Evolutionary conservation across 2,888 invertebrate genomes (phyloP).

Genomic region (Ophion ellenae): DNA sequence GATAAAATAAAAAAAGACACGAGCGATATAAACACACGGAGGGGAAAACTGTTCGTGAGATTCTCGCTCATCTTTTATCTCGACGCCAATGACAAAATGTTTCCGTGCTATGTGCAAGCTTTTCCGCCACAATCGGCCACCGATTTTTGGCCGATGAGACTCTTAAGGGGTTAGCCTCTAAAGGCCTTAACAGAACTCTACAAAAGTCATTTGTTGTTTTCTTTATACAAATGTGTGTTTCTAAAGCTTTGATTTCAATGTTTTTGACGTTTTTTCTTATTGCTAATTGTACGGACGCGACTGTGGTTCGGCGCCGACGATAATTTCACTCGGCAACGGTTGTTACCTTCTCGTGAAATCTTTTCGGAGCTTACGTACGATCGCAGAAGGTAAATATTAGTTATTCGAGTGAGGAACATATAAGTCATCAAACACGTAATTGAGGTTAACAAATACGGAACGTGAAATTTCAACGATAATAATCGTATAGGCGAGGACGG

Average conservation of each 20-base stretch:
- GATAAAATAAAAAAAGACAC: too few relatives aligned
- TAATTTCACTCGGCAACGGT: neutral
- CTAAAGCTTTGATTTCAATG: too few relatives aligned
- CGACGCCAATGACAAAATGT: neutral
- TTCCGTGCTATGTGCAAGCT: neutral
- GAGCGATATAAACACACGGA: neutral
- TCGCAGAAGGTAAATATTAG: neutral
- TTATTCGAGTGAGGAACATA: neutral
- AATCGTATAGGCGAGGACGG: neutral
- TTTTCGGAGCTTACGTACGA: neutral
- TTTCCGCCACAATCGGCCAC: neutral
- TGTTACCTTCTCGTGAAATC: neutral
- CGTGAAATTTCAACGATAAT: neutral
- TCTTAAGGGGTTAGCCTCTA: too few relatives aligned
- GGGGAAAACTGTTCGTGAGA: neutral
- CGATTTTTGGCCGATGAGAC: neutral
- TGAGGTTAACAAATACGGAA: slow-evolving; percentile 1
- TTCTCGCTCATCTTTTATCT: too few relatives aligned
- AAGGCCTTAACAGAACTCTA: too few relatives aligned
- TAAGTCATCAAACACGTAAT: neutral
- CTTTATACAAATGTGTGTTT: too few relatives aligned
- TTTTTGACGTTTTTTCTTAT: too few relatives aligned
- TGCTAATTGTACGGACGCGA: too few relatives aligned
- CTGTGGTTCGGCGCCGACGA: neutral
- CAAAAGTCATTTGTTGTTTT: too few relatives aligned